Percentiles rank a stretch among this genome's conserved stretches.
Conservation (phyloP, 64 coral and sea anemone species). For the Pocillopora verrucosa region DNA sequence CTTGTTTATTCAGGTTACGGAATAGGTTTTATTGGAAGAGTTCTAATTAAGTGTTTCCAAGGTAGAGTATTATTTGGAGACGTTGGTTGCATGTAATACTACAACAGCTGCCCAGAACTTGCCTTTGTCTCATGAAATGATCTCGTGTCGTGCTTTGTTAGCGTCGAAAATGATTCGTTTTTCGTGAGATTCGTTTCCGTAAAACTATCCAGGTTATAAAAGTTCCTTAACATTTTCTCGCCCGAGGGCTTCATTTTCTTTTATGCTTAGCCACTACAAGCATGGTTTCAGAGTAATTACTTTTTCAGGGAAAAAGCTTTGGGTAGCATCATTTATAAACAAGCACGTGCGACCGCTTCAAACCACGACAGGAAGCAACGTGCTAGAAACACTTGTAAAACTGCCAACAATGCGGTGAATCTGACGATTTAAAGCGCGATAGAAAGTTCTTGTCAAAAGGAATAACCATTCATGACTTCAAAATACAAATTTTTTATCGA, state of each 20-base stretch:
- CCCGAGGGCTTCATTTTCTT: conserved; percentile 21
- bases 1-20: conserved; percentile 38
- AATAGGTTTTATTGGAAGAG: conserved; percentile 38
- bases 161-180: conserved; percentile 33
- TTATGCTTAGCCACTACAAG: background rate
- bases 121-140: conserved; percentile 24
- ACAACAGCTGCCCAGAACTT: conserved; percentile 33
- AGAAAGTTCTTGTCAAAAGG: background rate
- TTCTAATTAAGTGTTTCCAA: conserved; percentile 51
- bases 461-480: background rate
- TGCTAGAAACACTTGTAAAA: conserved; percentile 13
- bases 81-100: conserved; percentile 23
- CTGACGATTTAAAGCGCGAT: background rate
- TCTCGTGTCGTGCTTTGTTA: conserved; percentile 48
- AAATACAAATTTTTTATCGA: conserved; percentile 9
- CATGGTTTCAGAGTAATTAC: conserved; percentile 28
- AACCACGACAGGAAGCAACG: background rate
- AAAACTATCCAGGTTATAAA: conserved; percentile 14
- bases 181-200: conserved; percentile 12
- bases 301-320: conserved; percentile 19
- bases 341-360: conserved; percentile 33
- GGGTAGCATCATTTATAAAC: conserved; percentile 28
- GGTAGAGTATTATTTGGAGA: conserved; percentile 40
- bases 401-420: conserved; percentile 20
- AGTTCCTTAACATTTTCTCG: conserved; percentile 1